Evolutionary conservation across 2,797 vertebrate species (phyloP), one percentile per base, ranked within the genome.

Genomic region (Toxotes lorentzi): DNA sequence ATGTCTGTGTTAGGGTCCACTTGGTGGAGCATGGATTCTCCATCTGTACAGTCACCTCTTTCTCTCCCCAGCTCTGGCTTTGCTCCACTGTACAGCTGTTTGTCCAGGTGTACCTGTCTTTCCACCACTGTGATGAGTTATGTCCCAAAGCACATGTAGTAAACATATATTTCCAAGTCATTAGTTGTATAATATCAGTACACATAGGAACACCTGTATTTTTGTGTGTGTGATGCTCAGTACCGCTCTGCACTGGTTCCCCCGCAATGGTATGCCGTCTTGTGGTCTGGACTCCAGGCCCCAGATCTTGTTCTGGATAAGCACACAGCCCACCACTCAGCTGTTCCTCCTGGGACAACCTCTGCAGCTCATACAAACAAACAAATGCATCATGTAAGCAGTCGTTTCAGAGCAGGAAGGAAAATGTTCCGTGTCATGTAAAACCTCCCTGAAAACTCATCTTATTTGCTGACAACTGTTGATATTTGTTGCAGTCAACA

Each of bases 331-430:
- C 73, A 58, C 43, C 68, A 23, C 53, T 73, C 53, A 27, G 32
- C 59, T 65, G 59, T 30, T 73, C 56, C 47, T 62, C 50, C 47
- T 50, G 38, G 41, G 71, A 71, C 30, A 79, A 32, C 45, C 73
- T 85, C 90, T 92, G 56, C 17, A 51, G 38, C 56, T 81, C 24
- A 79, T 40, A 74, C 5, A 73, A 4, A 41, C 12, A 73, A 59
- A 38, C n/a, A 65, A 34, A 19, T 2, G 10, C 11, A 40, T 11
- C 12, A 59, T 24, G 12, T 45, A 4, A 66, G 24, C 3, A 17
- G 17, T 54, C 1, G 54, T 51, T 23, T 51, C 48, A 30, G 27
- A 30, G 27, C 43, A 47, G 19, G 45, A 47, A 21, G 17, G 45
- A 45, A 45, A 45, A 45, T 17, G 43, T 45, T 17, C 27, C 27